A percentile compares a stretch with the other conserved stretches of the same genome.
Conservation (phyloP, 2,888 invertebrate species). For the Diarsia dahlii region DNA sequence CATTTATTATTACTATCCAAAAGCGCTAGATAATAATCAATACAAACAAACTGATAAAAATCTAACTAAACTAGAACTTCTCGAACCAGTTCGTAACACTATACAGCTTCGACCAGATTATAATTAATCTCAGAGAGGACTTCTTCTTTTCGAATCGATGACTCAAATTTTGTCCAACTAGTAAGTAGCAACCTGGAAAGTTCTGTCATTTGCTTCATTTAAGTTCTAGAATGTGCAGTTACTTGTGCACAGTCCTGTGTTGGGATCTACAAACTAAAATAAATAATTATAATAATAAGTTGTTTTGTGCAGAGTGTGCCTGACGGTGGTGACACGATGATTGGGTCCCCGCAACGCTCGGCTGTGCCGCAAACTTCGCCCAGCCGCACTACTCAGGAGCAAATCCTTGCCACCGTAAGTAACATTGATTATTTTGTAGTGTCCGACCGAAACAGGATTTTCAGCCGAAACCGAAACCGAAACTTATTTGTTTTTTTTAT, state of each 20-base stretch:
- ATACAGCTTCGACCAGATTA: neutral
- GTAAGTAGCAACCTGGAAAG: too few relatives aligned
- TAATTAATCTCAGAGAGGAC: neutral
- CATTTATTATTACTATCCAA: neutral
- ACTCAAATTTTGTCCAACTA: too few relatives aligned
- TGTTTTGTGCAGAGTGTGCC: conserved; percentile 81
- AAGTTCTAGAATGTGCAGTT: too few relatives aligned
- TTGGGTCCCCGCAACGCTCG: conserved; percentile 81
- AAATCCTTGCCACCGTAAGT: conserved; percentile 73
- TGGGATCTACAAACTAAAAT: too few relatives aligned
- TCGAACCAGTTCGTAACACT: conserved; percentile 29
- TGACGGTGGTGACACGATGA: conserved; percentile 79
- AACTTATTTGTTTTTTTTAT: too few relatives aligned
- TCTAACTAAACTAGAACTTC: neutral
- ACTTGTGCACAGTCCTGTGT: too few relatives aligned
- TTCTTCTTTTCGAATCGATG: too few relatives aligned
- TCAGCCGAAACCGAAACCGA: too few relatives aligned
- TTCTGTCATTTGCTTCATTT: too few relatives aligned
- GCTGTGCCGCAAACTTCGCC: conserved; percentile 78
- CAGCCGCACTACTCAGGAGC: conserved; percentile 74
- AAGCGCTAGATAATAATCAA: conserved; percentile 26
- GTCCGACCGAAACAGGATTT: too few relatives aligned
- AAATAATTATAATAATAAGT: conserved; percentile 12
- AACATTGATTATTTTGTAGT: neutral
- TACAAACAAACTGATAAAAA: conserved; percentile 13